phyloP scores from a whole-genome alignment of 2,113 vertebrate genomes.

The Perca schrenkii region DNA sequence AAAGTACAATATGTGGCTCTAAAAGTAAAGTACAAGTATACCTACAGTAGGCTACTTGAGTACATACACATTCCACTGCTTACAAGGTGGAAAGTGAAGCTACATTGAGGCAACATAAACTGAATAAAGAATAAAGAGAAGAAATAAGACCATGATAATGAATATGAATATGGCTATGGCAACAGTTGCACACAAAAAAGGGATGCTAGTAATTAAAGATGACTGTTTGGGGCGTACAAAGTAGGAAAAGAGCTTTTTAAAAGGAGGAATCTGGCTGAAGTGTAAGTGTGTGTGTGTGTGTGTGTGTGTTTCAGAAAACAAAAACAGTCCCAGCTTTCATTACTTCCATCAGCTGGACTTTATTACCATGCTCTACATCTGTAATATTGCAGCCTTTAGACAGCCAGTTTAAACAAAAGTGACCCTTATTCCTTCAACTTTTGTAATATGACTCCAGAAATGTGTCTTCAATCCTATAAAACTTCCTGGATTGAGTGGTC shows the following conservation, averaged over 20 bases:
- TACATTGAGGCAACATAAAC: too few species aligned
- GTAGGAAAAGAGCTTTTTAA: not conserved
- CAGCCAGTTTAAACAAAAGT: not conserved
- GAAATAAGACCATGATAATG: too few species aligned
- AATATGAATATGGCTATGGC: not conserved
- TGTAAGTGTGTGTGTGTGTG: too few species aligned
- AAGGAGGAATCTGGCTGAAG: not conserved
- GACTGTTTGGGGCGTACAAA: not conserved
- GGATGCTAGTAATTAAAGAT: too few species aligned
- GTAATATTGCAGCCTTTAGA: not conserved
- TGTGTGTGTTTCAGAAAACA: too few species aligned
- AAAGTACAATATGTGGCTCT: too few species aligned
- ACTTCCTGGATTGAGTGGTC: not conserved
- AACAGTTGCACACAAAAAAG: not conserved
- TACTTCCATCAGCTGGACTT: slow-evolving; percentile 19
- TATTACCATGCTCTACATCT: slow-evolving; percentile 2
- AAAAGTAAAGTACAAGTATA: too few species aligned
- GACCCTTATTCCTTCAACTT: not conserved
- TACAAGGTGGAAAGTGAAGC: too few species aligned
- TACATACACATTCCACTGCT: too few species aligned
- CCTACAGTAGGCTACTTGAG: too few species aligned
- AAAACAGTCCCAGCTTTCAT: not conserved
- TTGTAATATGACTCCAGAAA: slow-evolving; percentile 15
- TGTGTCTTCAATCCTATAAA: not conserved
- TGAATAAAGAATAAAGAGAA: too few species aligned